phyloP scores from a whole-genome alignment of 1,140 invertebrate species.

The Trialeurodes vaporariorum region DNA sequence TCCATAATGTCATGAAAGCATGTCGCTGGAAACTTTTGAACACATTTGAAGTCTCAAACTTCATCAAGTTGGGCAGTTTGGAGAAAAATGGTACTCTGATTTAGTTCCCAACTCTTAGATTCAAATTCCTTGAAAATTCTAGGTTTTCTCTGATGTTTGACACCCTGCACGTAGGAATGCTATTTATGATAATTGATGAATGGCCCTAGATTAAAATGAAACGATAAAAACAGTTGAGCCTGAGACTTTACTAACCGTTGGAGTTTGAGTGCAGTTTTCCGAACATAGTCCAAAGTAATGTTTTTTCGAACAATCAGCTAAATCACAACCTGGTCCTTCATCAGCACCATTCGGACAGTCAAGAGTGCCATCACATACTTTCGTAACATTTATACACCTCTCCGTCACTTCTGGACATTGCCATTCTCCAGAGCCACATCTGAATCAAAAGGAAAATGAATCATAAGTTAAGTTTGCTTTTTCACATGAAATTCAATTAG shows the following conservation, averaged over 20 bases:
- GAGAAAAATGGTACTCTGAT: not conserved
- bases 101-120: not conserved
- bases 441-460: too few relatives aligned
- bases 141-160: not conserved
- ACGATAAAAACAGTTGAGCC: not conserved
- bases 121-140: not conserved
- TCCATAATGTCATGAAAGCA: not conserved
- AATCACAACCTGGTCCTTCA: conserved; percentile 76
- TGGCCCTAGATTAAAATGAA: too few relatives aligned
- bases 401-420: conserved; percentile 66
- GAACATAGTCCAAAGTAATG: conserved; percentile 57
- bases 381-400: conserved; percentile 61
- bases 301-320: conserved; percentile 54
- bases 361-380: conserved; percentile 69
- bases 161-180: not conserved
- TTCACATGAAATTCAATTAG: too few relatives aligned
- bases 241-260: conserved; percentile 44
- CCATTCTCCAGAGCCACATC: conserved; percentile 68
- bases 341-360: conserved; percentile 87
- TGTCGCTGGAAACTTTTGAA: not conserved
- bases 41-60: too few relatives aligned
- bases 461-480: too few relatives aligned
- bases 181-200: not conserved
- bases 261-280: conserved; percentile 81
- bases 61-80: not conserved